These are phyloP conservation scores for Beroe forskalii DNA, from an alignment of 37 sponge, comb jelly and placozoan genomes.

Conservation along the genomic window DNA sequence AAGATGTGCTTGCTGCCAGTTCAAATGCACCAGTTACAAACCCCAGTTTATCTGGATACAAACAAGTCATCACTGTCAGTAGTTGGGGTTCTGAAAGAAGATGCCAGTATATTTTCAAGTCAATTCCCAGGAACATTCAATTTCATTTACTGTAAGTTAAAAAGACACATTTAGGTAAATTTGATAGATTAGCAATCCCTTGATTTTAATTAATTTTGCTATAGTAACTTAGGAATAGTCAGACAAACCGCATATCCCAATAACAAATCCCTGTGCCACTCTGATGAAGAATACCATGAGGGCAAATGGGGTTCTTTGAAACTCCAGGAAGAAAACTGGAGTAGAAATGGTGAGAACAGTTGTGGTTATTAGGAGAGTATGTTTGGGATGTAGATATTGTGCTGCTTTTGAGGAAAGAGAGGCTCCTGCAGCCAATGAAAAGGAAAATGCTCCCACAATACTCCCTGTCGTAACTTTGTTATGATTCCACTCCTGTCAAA, in stretches of 20 bases:
- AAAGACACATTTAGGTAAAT: too few species aligned
- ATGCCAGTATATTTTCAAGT: too few species aligned
- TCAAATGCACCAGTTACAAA: constrained; percentile 51
- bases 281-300: constrained; percentile 1
- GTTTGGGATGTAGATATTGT: background rate
- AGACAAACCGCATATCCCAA: constrained; percentile 36
- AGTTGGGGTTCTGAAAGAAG: constrained; percentile 39
- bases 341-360: background rate
- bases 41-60: constrained; percentile 33
- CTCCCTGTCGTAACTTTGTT: constrained; percentile 12
- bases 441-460: constrained; percentile 52
- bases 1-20: constrained; percentile 28
- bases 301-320: background rate
- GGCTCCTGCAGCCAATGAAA: constrained; percentile 7
- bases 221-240: background rate
- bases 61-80: constrained; percentile 7
- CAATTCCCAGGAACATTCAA: too few species aligned
- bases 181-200: too few species aligned
- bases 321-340: background rate
- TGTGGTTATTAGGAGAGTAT: background rate
- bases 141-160: too few species aligned
- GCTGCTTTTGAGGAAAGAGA: background rate
- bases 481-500: background rate
- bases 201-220: too few species aligned
- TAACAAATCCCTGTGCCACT: constrained; percentile 49